A percentile compares a stretch with the other conserved stretches of the same genome.
Conservation (phyloP, 2,797 vertebrate genomes). For the Crocodylus rhombifer region DNA sequence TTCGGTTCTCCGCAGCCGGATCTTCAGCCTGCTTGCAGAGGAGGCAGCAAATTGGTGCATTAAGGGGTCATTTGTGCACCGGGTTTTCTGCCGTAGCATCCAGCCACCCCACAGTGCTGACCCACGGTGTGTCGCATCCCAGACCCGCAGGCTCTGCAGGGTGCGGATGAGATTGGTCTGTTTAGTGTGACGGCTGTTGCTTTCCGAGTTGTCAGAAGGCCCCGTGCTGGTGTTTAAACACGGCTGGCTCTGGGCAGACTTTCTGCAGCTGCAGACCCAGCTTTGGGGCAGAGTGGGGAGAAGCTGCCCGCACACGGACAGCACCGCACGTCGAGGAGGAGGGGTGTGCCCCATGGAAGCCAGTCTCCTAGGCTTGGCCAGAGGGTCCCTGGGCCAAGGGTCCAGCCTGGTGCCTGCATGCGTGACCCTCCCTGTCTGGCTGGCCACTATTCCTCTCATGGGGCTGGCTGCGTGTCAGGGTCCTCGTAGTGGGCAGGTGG, state of each 20-base stretch:
- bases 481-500: not conserved
- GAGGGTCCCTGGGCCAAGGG: not conserved
- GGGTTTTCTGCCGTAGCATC: not conserved
- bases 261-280: slow-evolving; percentile 56
- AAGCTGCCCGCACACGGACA: not conserved
- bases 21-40: not conserved
- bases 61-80: slow-evolving; percentile 33
- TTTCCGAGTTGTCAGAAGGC: not conserved
- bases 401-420: not conserved
- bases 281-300: slow-evolving; percentile 65
- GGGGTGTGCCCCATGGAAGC: slow-evolving; percentile 9
- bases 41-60: not conserved
- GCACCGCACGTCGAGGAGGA: not conserved
- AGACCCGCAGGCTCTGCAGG: not conserved
- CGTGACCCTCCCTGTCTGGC: not conserved
- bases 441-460: not conserved
- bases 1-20: not conserved
- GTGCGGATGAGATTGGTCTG: slow-evolving; percentile 22
- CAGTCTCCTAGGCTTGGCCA: not conserved
- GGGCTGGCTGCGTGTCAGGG: not conserved
- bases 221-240: slow-evolving; percentile 6
- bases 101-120: not conserved
- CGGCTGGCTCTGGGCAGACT: slow-evolving; percentile 37
- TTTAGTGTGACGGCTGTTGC: not conserved
- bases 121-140: too few species aligned